These are phyloP conservation scores for Enteromius thamalakanensis DNA, from an alignment of 2,797 vertebrate genomes.

Conservation along the genomic window DNA sequence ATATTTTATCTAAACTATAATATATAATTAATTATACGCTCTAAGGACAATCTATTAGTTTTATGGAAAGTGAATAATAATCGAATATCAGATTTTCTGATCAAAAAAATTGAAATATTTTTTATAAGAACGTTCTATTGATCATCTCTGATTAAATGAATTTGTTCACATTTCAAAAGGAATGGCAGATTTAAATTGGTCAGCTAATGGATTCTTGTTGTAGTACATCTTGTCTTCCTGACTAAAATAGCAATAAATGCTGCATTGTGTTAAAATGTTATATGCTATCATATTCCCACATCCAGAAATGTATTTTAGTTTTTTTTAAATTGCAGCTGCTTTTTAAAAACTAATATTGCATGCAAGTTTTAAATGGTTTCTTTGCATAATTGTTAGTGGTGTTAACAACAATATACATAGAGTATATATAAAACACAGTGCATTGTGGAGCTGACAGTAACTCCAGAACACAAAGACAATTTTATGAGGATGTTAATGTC, in stretches of 20 bases:
- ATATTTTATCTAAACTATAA: not conserved
- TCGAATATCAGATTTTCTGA: not conserved
- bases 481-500: not conserved
- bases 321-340: not conserved
- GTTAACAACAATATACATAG: not conserved
- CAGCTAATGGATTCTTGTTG: not conserved
- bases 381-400: conserved; percentile 8
- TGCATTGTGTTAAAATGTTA: conserved; percentile 19
- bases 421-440: not conserved
- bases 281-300: conserved; percentile 1
- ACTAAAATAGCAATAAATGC: conserved; percentile 10
- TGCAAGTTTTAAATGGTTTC: not conserved
- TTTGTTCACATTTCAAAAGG: not conserved
- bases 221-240: not conserved
- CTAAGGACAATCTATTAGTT: not conserved
- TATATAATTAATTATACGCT: not conserved
- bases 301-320: conserved; percentile 18
- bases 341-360: conserved; percentile 1
- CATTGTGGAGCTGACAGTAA: not conserved
- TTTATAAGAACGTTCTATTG: not conserved
- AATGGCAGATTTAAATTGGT: not conserved
- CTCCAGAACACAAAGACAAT: not conserved
- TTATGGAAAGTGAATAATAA: not conserved
- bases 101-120: not conserved
- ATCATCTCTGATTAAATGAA: not conserved